phyloP scores from a whole-genome alignment of 2,797 vertebrate genomes.

The Cyclura pinguis region DNA sequence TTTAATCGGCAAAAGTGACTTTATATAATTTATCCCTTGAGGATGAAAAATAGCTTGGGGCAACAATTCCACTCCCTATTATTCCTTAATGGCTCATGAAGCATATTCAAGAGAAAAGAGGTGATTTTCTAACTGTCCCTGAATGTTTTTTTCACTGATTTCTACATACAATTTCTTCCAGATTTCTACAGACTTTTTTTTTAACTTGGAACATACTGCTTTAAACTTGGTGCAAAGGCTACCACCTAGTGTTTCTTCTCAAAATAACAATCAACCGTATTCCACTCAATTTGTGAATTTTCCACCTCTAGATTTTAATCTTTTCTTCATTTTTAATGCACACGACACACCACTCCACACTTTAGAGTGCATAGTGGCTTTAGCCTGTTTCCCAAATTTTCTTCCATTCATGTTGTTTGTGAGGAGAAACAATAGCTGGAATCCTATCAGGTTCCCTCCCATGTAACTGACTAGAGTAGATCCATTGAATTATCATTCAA shows the following conservation, averaged over 20 bases:
- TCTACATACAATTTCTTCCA: not conserved
- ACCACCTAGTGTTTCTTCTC: slow-evolving; percentile 62
- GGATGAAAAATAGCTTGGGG: not conserved
- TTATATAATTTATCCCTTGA: not conserved
- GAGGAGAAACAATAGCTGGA: too few relatives aligned
- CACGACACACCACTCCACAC: too few relatives aligned
- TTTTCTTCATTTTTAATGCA: too few relatives aligned
- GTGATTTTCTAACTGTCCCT: slow-evolving; percentile 3
- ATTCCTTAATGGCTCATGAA: not conserved
- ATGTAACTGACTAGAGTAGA: too few relatives aligned
- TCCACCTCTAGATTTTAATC: too few relatives aligned
- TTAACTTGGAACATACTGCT: not conserved
- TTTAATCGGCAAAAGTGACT: not conserved
- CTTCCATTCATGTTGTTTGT: too few relatives aligned
- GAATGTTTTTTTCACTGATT: not conserved
- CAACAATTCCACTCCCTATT: not conserved
- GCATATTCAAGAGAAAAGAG: not conserved
- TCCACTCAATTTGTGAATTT: not conserved
- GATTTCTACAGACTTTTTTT: not conserved
- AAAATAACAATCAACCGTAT: not conserved
- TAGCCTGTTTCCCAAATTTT: too few relatives aligned
- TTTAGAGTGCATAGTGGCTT: too few relatives aligned
- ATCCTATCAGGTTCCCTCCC: too few relatives aligned
- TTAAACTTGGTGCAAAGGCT: slow-evolving; percentile 59
- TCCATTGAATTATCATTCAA: too few relatives aligned